These are phyloP conservation scores for Lomographa bimaculata DNA, from an alignment of 2,888 invertebrate species.

Conservation along the genomic window DNA sequence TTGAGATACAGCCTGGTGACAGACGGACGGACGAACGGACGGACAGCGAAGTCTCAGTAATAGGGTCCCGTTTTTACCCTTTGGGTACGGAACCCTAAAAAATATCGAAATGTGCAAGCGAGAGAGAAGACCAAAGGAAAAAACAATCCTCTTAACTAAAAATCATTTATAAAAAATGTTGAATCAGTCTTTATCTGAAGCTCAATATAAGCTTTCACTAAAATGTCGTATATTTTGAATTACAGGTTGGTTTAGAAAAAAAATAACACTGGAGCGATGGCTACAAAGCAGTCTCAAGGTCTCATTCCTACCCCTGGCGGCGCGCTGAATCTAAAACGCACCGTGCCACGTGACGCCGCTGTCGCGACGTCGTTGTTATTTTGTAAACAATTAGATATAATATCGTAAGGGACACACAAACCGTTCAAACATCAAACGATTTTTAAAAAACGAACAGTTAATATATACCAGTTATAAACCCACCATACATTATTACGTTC, in stretches of 20 bases:
- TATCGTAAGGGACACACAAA: conserved; percentile 15
- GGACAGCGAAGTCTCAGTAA: no score
- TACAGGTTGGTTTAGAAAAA: conserved; percentile 80
- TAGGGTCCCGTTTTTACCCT: no score
- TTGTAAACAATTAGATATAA: conserved; percentile 18
- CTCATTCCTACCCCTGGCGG: conserved; percentile 49
- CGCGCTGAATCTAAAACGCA: conserved; percentile 21
- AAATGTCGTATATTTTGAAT: no score
- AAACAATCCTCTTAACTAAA: no score
- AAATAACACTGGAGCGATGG: conserved; percentile 74
- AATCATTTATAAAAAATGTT: no score
- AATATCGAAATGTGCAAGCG: no score
- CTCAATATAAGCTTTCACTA: no score
- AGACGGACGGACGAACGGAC: no score
- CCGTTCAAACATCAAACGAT: conserved; percentile 14
- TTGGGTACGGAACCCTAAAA: no score
- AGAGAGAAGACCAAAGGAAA: no score
- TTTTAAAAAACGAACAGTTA: conserved; percentile 5
- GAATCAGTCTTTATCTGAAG: no score
- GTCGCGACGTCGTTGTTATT: conserved; percentile 14
- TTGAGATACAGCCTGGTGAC: no score
- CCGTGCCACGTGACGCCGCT: conserved; percentile 25
- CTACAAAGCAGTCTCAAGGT: conserved; percentile 51
- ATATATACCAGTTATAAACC: conserved; percentile 10
- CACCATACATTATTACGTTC: not conserved